Evolutionary conservation across 1,140 invertebrate genomes (phyloP).

Genomic region (Galendromus occidentalis): DNA sequence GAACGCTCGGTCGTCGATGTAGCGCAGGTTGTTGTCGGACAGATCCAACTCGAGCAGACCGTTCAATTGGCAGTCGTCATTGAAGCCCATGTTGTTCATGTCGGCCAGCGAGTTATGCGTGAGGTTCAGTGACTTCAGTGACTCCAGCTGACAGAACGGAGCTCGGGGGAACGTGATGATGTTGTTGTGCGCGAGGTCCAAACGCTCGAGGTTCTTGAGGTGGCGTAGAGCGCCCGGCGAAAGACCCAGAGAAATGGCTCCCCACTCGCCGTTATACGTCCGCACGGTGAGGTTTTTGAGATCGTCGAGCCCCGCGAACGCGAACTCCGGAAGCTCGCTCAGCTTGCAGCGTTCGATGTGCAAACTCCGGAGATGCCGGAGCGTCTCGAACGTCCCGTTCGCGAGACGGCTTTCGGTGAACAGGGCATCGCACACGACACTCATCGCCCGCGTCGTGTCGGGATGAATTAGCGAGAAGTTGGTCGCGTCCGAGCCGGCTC

Average conservation of each 20-base stretch:
- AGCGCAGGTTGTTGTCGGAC: constrained; percentile 48
- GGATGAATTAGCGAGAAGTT: constrained; percentile 22
- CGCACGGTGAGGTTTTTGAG: constrained; percentile 44
- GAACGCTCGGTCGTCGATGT: constrained; percentile 17
- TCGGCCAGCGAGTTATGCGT: constrained; percentile 54
- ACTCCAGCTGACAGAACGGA: constrained; percentile 46
- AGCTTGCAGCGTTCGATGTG: constrained; percentile 57
- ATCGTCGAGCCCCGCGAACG: constrained; percentile 42
- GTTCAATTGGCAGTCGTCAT: constrained; percentile 21
- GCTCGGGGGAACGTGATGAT: constrained; percentile 15
- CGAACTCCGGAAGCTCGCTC: constrained; percentile 43
- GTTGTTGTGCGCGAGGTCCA: constrained; percentile 20
- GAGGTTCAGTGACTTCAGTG: constrained; percentile 58
- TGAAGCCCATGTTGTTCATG: constrained; percentile 47
- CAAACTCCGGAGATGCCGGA: constrained; percentile 44
- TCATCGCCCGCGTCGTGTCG: constrained; percentile 17
- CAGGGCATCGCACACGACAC: constrained; percentile 20
- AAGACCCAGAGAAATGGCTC: constrained; percentile 50
- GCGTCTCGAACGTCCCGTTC: constrained; percentile 47
- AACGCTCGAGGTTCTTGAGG: constrained; percentile 45
- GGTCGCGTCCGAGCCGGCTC: constrained; percentile 11
- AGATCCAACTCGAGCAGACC: constrained; percentile 46
- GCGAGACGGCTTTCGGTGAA: constrained; percentile 19
- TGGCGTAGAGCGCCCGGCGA: constrained; percentile 46
- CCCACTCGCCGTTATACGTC: constrained; percentile 58